A percentile compares a stretch with the other conserved stretches of the same genome.
These are phyloP conservation scores for Botia kubotai DNA, from an alignment of 2,797 vertebrate genomes.

Conservation along the genomic window DNA sequence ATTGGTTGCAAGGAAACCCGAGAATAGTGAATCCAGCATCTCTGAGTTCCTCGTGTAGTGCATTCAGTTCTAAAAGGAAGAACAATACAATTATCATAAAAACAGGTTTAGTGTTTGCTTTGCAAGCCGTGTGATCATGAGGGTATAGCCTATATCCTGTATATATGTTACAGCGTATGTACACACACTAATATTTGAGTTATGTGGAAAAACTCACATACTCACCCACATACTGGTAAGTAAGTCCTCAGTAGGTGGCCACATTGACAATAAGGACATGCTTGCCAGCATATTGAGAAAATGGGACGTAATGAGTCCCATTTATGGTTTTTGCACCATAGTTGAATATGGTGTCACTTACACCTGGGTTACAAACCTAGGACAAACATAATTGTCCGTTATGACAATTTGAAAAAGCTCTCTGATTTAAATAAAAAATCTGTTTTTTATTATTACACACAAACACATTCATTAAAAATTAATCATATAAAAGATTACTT, in stretches of 20 bases:
- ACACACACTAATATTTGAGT: not conserved
- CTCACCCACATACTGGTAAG: slow-evolving; percentile 90
- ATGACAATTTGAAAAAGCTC: not conserved
- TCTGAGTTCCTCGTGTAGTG: slow-evolving; percentile 90
- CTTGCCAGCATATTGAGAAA: slow-evolving; percentile 82
- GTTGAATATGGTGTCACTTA: slow-evolving; percentile 79
- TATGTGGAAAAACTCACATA: not conserved
- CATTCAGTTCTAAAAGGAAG: slow-evolving; percentile 91
- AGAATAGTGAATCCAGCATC: slow-evolving; percentile 80
- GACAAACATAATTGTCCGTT: slow-evolving; percentile 53
- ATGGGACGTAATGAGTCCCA: slow-evolving; percentile 75
- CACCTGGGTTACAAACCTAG: slow-evolving; percentile 76
- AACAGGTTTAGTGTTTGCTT: slow-evolving; percentile 2
- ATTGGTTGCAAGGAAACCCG: slow-evolving; percentile 92
- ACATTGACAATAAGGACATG: slow-evolving; percentile 90
- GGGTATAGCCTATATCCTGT: too few relatives aligned
- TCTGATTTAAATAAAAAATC: not conserved
- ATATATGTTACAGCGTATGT: too few relatives aligned
- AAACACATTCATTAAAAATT: not conserved
- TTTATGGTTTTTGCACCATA: slow-evolving; percentile 82
- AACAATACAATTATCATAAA: slow-evolving; percentile 1
- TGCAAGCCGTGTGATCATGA: not conserved
- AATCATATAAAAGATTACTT: not conserved
- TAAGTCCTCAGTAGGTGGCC: slow-evolving; percentile 90
- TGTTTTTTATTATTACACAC: too few relatives aligned